Percentiles rank a stretch among this genome's conserved stretches.
phyloP scores from a whole-genome alignment of 2,797 vertebrate species.

The Anomalospiza imberbis region DNA sequence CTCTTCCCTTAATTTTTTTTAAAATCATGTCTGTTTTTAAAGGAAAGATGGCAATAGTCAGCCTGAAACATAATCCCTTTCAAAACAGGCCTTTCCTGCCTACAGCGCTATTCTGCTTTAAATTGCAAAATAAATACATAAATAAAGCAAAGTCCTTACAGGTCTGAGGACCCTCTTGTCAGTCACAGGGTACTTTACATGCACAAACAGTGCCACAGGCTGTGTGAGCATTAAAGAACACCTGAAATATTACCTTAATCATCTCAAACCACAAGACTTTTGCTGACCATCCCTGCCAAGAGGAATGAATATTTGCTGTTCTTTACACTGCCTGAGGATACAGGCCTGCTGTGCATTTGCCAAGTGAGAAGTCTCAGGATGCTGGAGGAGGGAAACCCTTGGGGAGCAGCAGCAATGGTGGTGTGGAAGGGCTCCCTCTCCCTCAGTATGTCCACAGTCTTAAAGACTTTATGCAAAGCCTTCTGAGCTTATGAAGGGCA shows the following conservation, averaged over 20 bases:
- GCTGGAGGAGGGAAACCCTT: neutral
- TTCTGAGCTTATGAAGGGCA: neutral
- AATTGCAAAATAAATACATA: conserved; percentile 4
- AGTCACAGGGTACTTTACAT: neutral
- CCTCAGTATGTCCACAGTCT: neutral
- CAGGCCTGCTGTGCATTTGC: neutral
- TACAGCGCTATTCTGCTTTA: neutral
- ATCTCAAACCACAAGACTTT: neutral
- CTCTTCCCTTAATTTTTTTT: neutral
- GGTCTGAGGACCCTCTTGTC: neutral
- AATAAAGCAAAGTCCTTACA: neutral
- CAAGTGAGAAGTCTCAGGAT: neutral
- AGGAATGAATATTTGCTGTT: neutral
- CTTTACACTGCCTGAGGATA: neutral
- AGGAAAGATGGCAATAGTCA: neutral
- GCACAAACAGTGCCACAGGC: neutral
- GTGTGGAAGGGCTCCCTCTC: neutral
- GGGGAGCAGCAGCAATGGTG: neutral
- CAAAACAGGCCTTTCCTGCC: neutral
- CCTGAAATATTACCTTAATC: neutral
- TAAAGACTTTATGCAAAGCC: neutral
- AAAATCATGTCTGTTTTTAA: neutral
- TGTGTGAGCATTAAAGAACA: neutral
- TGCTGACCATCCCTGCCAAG: neutral
- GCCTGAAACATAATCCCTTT: neutral